These are phyloP conservation scores for Andricus curvator DNA, from an alignment of 2,888 invertebrate species.

Conservation along the genomic window DNA sequence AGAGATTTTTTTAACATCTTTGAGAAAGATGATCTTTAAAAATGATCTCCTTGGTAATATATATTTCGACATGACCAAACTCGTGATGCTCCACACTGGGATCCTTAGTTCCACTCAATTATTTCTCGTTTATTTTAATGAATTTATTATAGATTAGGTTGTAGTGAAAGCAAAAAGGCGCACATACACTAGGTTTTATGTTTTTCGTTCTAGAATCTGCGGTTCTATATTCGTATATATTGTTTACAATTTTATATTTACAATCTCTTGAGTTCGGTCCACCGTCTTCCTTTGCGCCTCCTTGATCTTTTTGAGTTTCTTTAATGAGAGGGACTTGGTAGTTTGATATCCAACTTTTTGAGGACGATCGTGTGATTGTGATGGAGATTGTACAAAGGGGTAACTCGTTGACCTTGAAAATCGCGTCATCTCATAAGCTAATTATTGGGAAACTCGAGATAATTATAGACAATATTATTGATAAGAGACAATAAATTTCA, in stretches of 20 bases:
- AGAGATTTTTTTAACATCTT: not conserved
- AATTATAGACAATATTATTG: too few relatives aligned
- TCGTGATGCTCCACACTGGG: constrained; percentile 38
- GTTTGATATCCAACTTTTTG: not conserved
- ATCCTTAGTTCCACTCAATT: not conserved
- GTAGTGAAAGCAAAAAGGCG: constrained; percentile 11
- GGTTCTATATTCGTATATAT: constrained; percentile 9
- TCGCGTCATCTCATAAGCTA: too few relatives aligned
- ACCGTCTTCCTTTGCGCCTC: not conserved
- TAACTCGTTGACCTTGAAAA: too few relatives aligned
- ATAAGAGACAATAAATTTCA: too few relatives aligned
- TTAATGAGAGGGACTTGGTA: not conserved
- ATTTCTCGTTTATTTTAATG: not conserved
- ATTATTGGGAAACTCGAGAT: too few relatives aligned
- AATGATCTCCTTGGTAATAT: not conserved
- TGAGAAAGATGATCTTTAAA: not conserved
- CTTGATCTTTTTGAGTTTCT: not conserved
- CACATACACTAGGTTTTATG: constrained; percentile 17
- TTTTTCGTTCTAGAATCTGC: not conserved
- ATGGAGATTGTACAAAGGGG: not conserved
- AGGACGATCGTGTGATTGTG: not conserved
- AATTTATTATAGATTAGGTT: not conserved
- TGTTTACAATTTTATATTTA: constrained; percentile 33
- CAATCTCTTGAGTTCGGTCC: not conserved
- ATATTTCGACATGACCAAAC: not conserved